Evolutionary conservation across 2,113 vertebrate species (phyloP), one percentile per base, ranked within the genome.

Genomic region (Suncus etruscus): DNA sequence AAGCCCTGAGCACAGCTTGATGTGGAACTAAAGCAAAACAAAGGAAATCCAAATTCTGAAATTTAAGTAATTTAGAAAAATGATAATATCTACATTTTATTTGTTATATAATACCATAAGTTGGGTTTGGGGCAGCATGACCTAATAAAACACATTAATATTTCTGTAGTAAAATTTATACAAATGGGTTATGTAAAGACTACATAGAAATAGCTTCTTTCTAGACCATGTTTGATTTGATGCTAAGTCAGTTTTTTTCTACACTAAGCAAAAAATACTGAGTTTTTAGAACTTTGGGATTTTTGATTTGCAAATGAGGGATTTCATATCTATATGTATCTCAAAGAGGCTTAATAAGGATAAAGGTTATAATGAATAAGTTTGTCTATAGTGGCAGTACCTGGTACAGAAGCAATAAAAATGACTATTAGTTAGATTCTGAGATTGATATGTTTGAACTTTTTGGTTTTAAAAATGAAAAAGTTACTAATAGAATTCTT

Each of bases 381-480:
- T 11, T 11, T 22, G 69, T 61, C 50, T 70, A 24, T 72, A 45
- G 47, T 87, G 81, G 24, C 3, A 39, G 39, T 39, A 6, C 31
- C n/a, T 45, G 63, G 11, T 16, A 24, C 54, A 54, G 12, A 65
- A 15, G 54, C 54, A 58, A 58, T 58, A 7, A 58, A 11, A 58
- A 39, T 69, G 50, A 4, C 8, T 85, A 8, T 69, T 39, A 39
- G 39, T 3, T 39, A 39, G 39, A 39, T 5, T 39, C 39, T 39
- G 39, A 39, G 39, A 39, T 39, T 39, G 39, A 39, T 39, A 39
- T 39, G 39, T 39, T 3, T 58, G 8, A 61, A 63, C 69, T n/a
- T 83, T 86, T 81, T 81, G n/a, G 77, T 94, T 90, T 47, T 69
- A 65, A 20, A 93, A 32, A 50, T 74, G 61, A 91, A 93, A 73